A percentile compares a stretch with the other conserved stretches of the same genome.
These are phyloP conservation scores for Chloebia gouldiae DNA, from an alignment of 2,113 vertebrate genomes.

Conservation along the genomic window DNA sequence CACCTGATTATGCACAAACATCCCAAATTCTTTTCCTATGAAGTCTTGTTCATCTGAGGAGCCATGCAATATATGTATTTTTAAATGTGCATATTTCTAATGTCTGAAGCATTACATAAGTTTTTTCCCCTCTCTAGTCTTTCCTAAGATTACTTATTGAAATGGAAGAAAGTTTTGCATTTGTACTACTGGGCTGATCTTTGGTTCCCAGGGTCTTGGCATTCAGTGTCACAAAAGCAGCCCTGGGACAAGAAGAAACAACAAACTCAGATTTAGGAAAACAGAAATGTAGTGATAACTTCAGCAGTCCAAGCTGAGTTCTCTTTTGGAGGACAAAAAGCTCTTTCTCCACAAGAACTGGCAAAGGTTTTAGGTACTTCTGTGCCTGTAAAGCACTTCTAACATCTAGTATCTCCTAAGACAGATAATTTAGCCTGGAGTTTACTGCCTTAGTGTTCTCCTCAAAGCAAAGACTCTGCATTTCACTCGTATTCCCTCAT, in stretches of 20 bases:
- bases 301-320: background rate
- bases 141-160: slow-evolving; percentile 29
- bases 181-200: slow-evolving; percentile 18
- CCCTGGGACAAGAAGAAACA: slow-evolving; percentile 2
- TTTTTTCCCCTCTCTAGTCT: background rate
- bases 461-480: background rate
- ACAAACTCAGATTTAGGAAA: slow-evolving; percentile 23
- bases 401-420: background rate
- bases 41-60: slow-evolving; percentile 17
- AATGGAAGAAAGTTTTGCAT: slow-evolving; percentile 26
- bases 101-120: slow-evolving; percentile 16
- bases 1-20: slow-evolving; percentile 45
- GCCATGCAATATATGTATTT: slow-evolving; percentile 16
- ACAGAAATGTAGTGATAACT: background rate
- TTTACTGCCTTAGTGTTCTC: background rate
- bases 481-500: background rate
- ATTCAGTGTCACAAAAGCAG: background rate
- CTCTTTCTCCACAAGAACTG: background rate
- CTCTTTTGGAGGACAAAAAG: background rate
- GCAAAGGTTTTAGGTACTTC: background rate
- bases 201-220: slow-evolving; percentile 36
- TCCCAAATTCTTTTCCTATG: slow-evolving; percentile 62
- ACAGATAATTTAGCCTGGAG: background rate
- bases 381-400: background rate
- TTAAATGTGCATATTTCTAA: slow-evolving; percentile 48